Evolutionary conservation across 2,797 vertebrate genomes (phyloP).

Genomic region (Cetoscarus ocellatus): DNA sequence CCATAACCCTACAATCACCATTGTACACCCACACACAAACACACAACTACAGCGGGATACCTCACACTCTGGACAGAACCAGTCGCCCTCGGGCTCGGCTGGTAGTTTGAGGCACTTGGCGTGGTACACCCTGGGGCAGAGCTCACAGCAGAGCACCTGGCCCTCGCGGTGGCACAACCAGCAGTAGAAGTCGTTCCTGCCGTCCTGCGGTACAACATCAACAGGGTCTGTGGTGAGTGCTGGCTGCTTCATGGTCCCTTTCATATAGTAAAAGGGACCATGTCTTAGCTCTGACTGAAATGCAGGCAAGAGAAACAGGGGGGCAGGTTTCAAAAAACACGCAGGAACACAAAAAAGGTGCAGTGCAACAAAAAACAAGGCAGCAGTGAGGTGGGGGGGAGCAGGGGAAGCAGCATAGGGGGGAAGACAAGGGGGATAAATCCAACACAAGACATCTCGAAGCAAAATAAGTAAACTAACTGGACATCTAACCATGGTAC

Average conservation of each 20-base stretch:
- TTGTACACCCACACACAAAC: slow-evolving; percentile 60
- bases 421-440: slow-evolving; percentile 33
- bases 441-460: slow-evolving; percentile 42
- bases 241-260: slow-evolving; percentile 86
- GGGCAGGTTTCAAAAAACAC: slow-evolving; percentile 96
- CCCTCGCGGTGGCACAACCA: slow-evolving; percentile 99
- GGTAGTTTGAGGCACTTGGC: slow-evolving; percentile 99
- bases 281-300: slow-evolving; percentile 99
- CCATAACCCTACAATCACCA: slow-evolving; percentile 30
- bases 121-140: slow-evolving; percentile 99
- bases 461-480: slow-evolving; percentile 29
- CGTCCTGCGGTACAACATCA: slow-evolving; percentile 99
- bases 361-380: slow-evolving; percentile 82
- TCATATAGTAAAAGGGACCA: slow-evolving; percentile 99
- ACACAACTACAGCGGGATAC: slow-evolving; percentile 71
- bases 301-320: slow-evolving; percentile 97
- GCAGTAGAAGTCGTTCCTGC: slow-evolving; percentile 99
- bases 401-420: slow-evolving; percentile 65
- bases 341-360: slow-evolving; percentile 85
- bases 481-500: slow-evolving; percentile 26
- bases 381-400: slow-evolving; percentile 69
- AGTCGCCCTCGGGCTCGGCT: slow-evolving; percentile 94
- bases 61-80: slow-evolving; percentile 96
- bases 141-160: slow-evolving; percentile 99
- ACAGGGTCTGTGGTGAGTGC: slow-evolving; percentile 96